Evolutionary conservation across 2,888 invertebrate species (phyloP), one percentile per base, ranked within the genome.

Genomic region (Trissolcus brochymenae): DNA sequence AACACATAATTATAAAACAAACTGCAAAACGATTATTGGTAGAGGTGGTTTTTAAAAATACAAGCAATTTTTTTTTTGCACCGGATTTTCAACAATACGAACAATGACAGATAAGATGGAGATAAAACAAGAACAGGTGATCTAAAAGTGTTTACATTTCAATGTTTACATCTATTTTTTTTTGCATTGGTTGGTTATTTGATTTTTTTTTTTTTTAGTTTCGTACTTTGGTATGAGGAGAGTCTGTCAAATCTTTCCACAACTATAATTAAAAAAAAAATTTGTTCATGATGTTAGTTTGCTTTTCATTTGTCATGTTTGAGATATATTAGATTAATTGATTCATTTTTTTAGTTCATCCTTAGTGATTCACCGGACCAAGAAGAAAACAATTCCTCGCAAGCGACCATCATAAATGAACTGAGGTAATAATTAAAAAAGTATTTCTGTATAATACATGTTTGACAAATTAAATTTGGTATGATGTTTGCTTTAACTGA

Each of bases 361-460:
- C 67, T 71, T n/a, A 54, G 72, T n/a, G 78, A 78, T 61, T 64
- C 71, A 25, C 60, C 66, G 25, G 78, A 75, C 29, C 75, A 68
- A 21, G 78, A 76, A 40, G 72, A 59, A 11, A 68, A 55, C 21
- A 76, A 41, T 61, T 60, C 72, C 21, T 64, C 78, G 0, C 75
- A 79, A 50, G 67, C 78, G 4, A 61, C 72, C 13, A 76, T 79
- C 25, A 76, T 79, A 55, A 72, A 72, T 60, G 78, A 79, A 76
- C 72, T 79, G 50, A 72, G 68, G 78, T 79, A 68, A 71, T 40
- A 60, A 60, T 56, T 40, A 55, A 55, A 13, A 43, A n/a, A 6
- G 2, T 14, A 43, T 43, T 6, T 43, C 13, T 14, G 16, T 17
- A n/a, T 17, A 16, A n/a, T 49, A 16, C 4, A 13, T 43, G 3